Percentiles rank a stretch among this genome's conserved stretches.
Conservation (phyloP, 2,113 vertebrate species). For the Pseudorectes ferrugineus region DNA sequence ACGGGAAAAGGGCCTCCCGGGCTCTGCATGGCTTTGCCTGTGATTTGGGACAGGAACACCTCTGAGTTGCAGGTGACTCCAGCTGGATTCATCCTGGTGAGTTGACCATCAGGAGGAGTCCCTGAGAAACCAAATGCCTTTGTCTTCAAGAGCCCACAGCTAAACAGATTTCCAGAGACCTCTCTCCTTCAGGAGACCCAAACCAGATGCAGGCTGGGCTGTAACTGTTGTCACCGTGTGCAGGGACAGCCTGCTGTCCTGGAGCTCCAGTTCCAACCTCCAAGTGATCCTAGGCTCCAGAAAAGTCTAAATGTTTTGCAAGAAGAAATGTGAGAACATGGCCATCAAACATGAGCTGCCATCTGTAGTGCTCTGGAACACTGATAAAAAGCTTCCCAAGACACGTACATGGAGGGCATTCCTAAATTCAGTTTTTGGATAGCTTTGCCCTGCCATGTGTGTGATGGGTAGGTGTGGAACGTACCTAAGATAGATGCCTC, state of each 20-base stretch:
- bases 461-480: rapidly evolving
- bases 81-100: not conserved
- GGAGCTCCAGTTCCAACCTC: not conserved
- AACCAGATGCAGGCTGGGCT: not conserved
- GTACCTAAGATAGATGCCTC: rapidly evolving
- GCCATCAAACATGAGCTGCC: not conserved
- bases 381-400: not conserved
- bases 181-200: not conserved
- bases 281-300: not conserved
- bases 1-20: not conserved
- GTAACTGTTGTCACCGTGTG: not conserved
- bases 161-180: not conserved
- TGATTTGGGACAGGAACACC: not conserved
- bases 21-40: not conserved
- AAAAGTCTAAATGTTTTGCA: not conserved
- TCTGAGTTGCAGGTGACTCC: not conserved
- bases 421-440: not conserved
- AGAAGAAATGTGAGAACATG: not conserved
- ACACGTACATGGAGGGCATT: not conserved
- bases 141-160: not conserved
- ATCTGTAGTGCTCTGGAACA: not conserved
- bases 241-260: not conserved
- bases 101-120: not conserved
- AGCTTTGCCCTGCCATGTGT: not conserved
- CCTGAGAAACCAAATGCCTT: not conserved